Conservation (phyloP, 2,888 invertebrate species). For the Campopleginae sp. region DNA sequence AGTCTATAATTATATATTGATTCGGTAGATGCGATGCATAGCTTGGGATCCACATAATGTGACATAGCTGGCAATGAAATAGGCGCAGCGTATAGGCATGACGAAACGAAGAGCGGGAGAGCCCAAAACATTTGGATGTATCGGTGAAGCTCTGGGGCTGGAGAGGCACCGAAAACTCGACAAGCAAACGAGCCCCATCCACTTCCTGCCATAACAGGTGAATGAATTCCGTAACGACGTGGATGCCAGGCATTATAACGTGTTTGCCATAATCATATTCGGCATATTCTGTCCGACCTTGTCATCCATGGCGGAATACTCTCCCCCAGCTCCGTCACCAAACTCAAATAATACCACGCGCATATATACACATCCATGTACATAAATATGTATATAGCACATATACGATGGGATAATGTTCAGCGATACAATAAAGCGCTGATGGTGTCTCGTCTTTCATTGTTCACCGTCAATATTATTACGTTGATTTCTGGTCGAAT, state of each 20-base stretch:
- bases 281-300: constrained; percentile 60
- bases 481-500: constrained; percentile 65
- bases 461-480: constrained; percentile 68
- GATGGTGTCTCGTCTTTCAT: constrained; percentile 69
- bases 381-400: constrained; percentile 22
- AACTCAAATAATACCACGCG: constrained; percentile 48
- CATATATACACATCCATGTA: not conserved
- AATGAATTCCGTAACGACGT: constrained; percentile 71
- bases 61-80: constrained; percentile 41
- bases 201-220: constrained; percentile 65
- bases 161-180: constrained; percentile 39
- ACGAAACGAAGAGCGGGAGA: constrained; percentile 39
- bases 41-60: constrained; percentile 24
- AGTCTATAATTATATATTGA: constrained; percentile 36
- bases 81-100: constrained; percentile 29
- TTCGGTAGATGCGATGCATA: not conserved
- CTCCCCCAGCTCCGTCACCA: constrained; percentile 37
- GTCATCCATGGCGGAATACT: constrained; percentile 50
- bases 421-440: constrained; percentile 60
- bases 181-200: constrained; percentile 36
- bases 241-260: constrained; percentile 71
- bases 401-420: constrained; percentile 55
- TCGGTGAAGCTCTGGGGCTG: constrained; percentile 6
- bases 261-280: constrained; percentile 73
- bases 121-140: constrained; percentile 3